Percentiles rank a stretch among this genome's conserved stretches.
These are phyloP conservation scores for Hippoglossus stenolepis DNA, from an alignment of 2,113 vertebrate species.

Conservation along the genomic window DNA sequence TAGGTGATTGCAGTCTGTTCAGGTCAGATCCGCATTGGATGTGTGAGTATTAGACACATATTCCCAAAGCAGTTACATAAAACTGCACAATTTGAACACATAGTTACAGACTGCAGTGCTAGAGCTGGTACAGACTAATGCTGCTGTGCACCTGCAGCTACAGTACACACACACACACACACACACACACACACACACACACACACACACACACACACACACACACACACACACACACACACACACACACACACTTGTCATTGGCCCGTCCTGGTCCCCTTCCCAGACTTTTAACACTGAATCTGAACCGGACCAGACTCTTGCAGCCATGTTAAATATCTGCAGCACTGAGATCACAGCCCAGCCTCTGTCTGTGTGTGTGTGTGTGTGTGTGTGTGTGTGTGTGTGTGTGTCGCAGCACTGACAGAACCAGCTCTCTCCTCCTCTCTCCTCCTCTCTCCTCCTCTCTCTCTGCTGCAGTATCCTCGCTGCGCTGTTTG, in stretches of 20 bases:
- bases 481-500: constrained; percentile 61
- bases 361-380: background rate
- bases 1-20: background rate
- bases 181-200: constrained; percentile 12
- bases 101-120: constrained; percentile 37
- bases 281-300: constrained; percentile 17
- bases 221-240: background rate
- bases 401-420: background rate
- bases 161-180: constrained; percentile 11
- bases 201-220: constrained; percentile 9
- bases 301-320: background rate
- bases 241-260: constrained; percentile 44
- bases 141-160: constrained; percentile 17
- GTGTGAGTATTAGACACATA: background rate
- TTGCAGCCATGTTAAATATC: background rate
- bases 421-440: constrained; percentile 3
- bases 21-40: background rate
- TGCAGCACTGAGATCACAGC: background rate
- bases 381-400: too few species aligned
- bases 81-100: constrained; percentile 29
- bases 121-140: background rate
- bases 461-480: constrained; percentile 77
- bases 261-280: constrained; percentile 57
- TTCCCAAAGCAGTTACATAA: constrained; percentile 30
- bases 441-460: constrained; percentile 43